These are phyloP conservation scores for Spodoptera frugiperda DNA, from an alignment of 1,140 invertebrate species.

Conservation along the genomic window DNA sequence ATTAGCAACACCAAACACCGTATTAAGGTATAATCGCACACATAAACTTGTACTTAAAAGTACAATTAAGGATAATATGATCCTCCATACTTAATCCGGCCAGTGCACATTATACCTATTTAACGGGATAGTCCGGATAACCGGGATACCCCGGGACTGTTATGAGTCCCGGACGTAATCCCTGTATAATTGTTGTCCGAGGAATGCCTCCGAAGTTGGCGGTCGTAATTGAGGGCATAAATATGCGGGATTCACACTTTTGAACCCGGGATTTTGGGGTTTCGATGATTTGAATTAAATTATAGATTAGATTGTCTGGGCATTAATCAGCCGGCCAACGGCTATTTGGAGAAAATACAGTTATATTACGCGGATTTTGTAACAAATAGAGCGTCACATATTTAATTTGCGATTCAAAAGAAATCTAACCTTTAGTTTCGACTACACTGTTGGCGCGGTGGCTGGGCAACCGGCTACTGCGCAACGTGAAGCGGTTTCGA, in stretches of 20 bases:
- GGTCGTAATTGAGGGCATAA: slow-evolving; percentile 66
- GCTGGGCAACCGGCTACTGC: no score
- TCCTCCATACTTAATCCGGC: slow-evolving; percentile 68
- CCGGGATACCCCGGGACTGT: slow-evolving; percentile 65
- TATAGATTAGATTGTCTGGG: slow-evolving; percentile 44
- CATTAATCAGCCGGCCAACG: slow-evolving; percentile 29
- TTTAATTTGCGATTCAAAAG: neutral
- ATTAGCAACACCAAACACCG: slow-evolving; percentile 46
- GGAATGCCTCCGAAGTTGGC: slow-evolving; percentile 73
- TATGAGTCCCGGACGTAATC: slow-evolving; percentile 82
- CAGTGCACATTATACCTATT: slow-evolving; percentile 79
- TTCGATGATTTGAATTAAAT: slow-evolving; percentile 53
- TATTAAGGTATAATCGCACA: slow-evolving; percentile 63
- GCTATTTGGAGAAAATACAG: slow-evolving; percentile 1
- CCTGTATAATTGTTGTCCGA: slow-evolving; percentile 81
- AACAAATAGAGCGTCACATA: neutral
- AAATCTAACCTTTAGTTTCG: no score
- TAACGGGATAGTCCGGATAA: slow-evolving; percentile 73
- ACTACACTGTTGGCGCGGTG: no score
- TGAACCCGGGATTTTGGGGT: slow-evolving; percentile 45
- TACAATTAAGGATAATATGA: slow-evolving; percentile 81
- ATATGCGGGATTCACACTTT: slow-evolving; percentile 53
- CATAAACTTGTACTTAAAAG: slow-evolving; percentile 77
- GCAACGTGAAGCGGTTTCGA: no score
- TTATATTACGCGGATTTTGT: neutral